These are phyloP conservation scores for Phaethornis superciliosus DNA, from an alignment of 2,113 vertebrate species.

Conservation along the genomic window DNA sequence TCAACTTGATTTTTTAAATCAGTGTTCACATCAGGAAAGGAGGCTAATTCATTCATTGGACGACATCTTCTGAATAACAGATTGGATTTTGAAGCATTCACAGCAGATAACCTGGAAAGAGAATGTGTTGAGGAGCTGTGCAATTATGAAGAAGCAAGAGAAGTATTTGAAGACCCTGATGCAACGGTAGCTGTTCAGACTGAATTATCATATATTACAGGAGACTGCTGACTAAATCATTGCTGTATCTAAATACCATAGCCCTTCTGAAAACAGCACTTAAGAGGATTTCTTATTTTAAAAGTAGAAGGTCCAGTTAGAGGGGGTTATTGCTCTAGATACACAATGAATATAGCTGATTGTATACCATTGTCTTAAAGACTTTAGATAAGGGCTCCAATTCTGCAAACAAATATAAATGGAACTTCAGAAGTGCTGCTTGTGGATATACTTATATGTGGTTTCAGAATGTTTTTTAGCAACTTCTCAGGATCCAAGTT, in stretches of 20 bases:
- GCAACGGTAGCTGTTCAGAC: conserved; percentile 79
- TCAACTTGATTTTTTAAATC: neutral
- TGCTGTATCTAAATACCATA: neutral
- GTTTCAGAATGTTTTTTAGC: neutral
- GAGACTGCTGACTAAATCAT: neutral
- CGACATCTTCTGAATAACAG: conserved; percentile 90
- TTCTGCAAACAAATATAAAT: neutral
- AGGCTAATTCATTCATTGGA: conserved; percentile 86
- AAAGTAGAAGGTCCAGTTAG: neutral
- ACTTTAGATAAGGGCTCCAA: neutral
- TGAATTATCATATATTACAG: neutral
- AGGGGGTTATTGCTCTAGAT: neutral
- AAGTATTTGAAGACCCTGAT: conserved; percentile 87
- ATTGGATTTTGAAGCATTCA: conserved; percentile 93
- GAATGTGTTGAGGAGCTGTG: conserved; percentile 94
- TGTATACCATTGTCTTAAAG: neutral
- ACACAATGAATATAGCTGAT: neutral
- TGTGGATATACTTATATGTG: neutral
- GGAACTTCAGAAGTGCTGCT: neutral
- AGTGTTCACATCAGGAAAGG: conserved; percentile 88
- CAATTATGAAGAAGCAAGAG: conserved; percentile 93
- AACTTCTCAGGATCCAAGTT: neutral
- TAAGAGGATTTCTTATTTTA: neutral
- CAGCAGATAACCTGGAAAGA: conserved; percentile 87
- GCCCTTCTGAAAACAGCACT: neutral